Percentiles rank a stretch among this genome's conserved stretches.
Conservation (phyloP, 2,888 invertebrate genomes). For the Dryococelus australis region DNA sequence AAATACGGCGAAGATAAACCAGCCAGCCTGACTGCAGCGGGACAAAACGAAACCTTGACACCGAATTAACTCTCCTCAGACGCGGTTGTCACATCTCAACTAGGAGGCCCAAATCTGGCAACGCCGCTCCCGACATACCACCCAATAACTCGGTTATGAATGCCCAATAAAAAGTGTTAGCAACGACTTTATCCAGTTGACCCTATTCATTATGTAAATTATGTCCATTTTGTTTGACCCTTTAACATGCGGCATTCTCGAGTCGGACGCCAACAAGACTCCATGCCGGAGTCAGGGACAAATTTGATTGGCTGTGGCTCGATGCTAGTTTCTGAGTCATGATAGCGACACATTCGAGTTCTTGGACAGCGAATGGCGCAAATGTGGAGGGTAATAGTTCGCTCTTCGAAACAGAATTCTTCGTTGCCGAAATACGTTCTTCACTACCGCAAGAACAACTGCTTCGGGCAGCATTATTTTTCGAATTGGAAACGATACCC, state of each 20-base stretch:
- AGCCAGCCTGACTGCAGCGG: neutral
- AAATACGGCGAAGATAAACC: too few species aligned
- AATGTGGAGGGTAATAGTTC: neutral
- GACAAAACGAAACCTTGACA: neutral
- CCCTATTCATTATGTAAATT: constrained; percentile 28
- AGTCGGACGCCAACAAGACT: neutral
- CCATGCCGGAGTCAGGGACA: neutral
- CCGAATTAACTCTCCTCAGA: neutral
- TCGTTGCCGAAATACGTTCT: too few species aligned
- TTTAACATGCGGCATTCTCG: neutral
- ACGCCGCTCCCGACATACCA: constrained; percentile 12
- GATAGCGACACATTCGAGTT: neutral
- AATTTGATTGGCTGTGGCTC: neutral
- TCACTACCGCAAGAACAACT: too few species aligned
- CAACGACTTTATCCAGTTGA: constrained; percentile 29
- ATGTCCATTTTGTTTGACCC: constrained; percentile 26
- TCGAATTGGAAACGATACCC: too few species aligned
- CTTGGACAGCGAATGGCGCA: neutral
- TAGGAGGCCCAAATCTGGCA: neutral
- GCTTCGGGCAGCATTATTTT: too few species aligned
- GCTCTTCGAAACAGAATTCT: too few species aligned
- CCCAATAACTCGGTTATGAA: constrained; percentile 28
- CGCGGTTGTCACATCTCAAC: neutral
- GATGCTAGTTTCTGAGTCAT: neutral
- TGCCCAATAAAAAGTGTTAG: constrained; percentile 21